A percentile compares a stretch with the other conserved stretches of the same genome.
Conservation (phyloP, 2,797 vertebrate genomes). For the Manis pentadactyla region DNA sequence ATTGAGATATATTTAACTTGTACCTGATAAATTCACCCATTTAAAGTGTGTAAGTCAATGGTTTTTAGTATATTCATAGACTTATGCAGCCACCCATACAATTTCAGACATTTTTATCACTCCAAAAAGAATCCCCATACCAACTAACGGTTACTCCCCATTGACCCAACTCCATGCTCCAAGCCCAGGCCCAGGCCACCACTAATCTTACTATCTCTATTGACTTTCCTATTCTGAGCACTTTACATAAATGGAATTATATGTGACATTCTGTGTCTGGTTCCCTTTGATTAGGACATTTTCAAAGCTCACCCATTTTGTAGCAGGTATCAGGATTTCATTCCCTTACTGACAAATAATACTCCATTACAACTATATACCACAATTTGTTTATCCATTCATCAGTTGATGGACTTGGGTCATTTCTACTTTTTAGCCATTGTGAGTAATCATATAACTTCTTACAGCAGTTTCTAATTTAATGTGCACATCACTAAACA, state of each 20-base stretch:
- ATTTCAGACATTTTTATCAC: conserved; percentile 31
- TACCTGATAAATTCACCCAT: neutral
- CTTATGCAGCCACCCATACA: neutral
- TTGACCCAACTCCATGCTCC: neutral
- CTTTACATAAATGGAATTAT: conserved; percentile 38
- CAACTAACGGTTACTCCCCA: neutral
- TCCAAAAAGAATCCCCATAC: neutral
- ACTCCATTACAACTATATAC: neutral
- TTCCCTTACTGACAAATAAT: neutral
- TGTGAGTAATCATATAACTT: neutral
- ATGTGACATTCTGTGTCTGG: neutral
- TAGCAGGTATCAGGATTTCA: neutral
- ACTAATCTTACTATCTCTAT: neutral
- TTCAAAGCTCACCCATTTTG: conserved; percentile 8
- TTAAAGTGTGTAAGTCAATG: neutral
- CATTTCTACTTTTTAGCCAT: neutral
- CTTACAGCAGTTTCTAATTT: neutral
- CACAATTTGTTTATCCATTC: conserved; percentile 25
- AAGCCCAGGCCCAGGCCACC: neutral
- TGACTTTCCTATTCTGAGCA: conserved; percentile 17
- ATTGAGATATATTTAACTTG: neutral
- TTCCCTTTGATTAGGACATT: neutral
- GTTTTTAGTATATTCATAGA: neutral
- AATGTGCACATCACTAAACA: neutral
- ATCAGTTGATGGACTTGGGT: neutral